Percentiles rank a stretch among this genome's conserved stretches.
These are phyloP conservation scores for Oreochromis aureus DNA, from an alignment of 2,113 vertebrate species.

Conservation along the genomic window DNA sequence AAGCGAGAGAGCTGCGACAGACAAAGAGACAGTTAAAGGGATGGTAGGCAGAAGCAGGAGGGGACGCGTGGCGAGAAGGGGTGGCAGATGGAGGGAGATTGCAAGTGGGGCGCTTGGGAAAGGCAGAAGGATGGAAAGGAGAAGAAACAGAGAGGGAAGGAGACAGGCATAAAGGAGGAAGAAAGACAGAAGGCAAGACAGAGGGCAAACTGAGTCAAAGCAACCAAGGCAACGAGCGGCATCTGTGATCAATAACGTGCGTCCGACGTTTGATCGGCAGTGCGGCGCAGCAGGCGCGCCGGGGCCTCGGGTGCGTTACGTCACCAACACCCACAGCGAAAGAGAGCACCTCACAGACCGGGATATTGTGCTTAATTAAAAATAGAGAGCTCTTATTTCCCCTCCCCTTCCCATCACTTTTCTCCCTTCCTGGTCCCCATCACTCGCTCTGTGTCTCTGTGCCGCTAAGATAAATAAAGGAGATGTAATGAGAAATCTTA, in stretches of 20 bases:
- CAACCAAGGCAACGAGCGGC: constrained; percentile 48
- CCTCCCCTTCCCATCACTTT: not conserved
- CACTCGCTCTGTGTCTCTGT: not conserved
- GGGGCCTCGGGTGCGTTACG: constrained; percentile 13
- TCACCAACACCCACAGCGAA: constrained; percentile 11
- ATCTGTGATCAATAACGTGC: constrained; percentile 66
- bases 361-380: constrained; percentile 59
- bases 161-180: constrained; percentile 20
- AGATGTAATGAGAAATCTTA: constrained; percentile 68
- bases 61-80: not conserved
- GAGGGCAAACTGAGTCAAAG: constrained; percentile 41
- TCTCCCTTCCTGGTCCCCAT: not conserved
- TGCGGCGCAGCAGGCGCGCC: not conserved
- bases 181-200: constrained; percentile 36
- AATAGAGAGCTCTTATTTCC: not conserved
- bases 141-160: constrained; percentile 10
- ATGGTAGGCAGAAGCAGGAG: constrained; percentile 53
- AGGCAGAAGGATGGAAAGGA: constrained; percentile 35
- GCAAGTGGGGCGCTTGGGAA: constrained; percentile 24
- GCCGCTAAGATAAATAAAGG: constrained; percentile 61
- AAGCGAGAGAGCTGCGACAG: constrained; percentile 8
- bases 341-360: not conserved
- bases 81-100: constrained; percentile 61
- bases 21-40: constrained; percentile 31
- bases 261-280: constrained; percentile 14